A percentile compares a stretch with the other conserved stretches of the same genome.
Evolutionary conservation across 2,888 invertebrate genomes (phyloP).

Genomic region (Heliconius hortense): DNA sequence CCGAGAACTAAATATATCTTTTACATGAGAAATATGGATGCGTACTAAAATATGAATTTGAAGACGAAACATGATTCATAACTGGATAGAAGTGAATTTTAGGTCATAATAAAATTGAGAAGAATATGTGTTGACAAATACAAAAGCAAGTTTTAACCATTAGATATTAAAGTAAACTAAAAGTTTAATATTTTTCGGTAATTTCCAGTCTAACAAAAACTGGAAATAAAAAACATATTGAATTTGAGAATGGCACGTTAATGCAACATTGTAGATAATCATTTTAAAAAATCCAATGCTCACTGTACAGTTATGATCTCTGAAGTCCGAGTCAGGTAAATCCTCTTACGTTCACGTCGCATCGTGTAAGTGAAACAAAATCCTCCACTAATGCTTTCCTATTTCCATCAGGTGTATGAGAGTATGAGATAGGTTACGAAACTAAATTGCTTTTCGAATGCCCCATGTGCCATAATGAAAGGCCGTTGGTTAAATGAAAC

Average conservation of each 20-base stretch:
- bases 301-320: conserved; percentile 23
- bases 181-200: not conserved
- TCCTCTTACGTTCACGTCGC: conserved; percentile 26
- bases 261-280: not conserved
- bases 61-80: conserved; percentile 38
- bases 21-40: conserved; percentile 36
- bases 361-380: conserved; percentile 36
- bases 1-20: conserved; percentile 43
- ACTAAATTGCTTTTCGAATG: conserved; percentile 60
- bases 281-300: not conserved
- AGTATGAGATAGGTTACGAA: conserved; percentile 54
- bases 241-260: not conserved
- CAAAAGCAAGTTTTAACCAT: not conserved
- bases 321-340: conserved; percentile 30
- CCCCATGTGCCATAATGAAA: conserved; percentile 53
- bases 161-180: not conserved
- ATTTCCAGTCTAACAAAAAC: not conserved
- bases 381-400: conserved; percentile 26
- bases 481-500: conserved; percentile 42
- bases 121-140: not conserved
- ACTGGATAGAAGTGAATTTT: conserved; percentile 1
- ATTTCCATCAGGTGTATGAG: conserved; percentile 39
- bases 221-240: too few species aligned
- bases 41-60: conserved; percentile 34
- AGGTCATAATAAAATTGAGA: not conserved